Evolutionary conservation across 2,888 invertebrate species (phyloP).

Genomic region (Mimumesa dahlbomi): DNA sequence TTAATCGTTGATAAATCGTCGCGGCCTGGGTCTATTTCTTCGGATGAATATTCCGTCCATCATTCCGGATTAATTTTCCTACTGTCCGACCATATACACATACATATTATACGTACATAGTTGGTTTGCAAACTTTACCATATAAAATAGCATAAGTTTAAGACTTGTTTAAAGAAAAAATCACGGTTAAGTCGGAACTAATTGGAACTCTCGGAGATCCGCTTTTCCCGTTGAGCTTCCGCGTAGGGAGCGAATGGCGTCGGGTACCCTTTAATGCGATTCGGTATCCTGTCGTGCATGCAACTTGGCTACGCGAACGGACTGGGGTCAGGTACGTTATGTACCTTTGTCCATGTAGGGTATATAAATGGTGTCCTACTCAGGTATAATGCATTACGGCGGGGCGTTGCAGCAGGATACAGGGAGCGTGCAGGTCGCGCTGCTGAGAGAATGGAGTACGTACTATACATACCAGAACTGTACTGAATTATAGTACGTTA

Average conservation of each 20-base stretch:
- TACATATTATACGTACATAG: too few species aligned
- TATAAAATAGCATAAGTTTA: too few species aligned
- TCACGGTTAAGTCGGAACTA: too few species aligned
- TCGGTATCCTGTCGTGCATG: constrained; percentile 57
- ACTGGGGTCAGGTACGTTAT: constrained; percentile 59
- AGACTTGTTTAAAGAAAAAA: too few species aligned
- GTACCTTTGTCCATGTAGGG: constrained; percentile 54
- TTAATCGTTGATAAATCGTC: constrained; percentile 34
- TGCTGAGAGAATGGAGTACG: constrained; percentile 70
- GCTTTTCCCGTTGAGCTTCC: too few species aligned
- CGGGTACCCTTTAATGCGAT: constrained; percentile 63
- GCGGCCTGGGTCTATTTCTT: neutral
- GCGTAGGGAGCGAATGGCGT: too few species aligned
- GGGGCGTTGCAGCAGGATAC: constrained; percentile 68
- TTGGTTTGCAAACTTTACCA: too few species aligned
- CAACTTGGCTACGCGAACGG: constrained; percentile 31
- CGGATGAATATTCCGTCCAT: neutral
- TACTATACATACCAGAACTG: constrained; percentile 74
- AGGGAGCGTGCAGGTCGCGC: constrained; percentile 66
- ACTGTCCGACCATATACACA: too few species aligned
- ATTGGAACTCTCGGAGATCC: too few species aligned
- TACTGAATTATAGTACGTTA: constrained; percentile 77
- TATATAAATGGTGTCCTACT: constrained; percentile 68
- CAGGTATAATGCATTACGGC: constrained; percentile 74
- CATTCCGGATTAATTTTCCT: too few species aligned